A percentile compares a stretch with the other conserved stretches of the same genome.
Evolutionary conservation across 2,797 vertebrate species (phyloP).

Genomic region (Carapus acus): DNA sequence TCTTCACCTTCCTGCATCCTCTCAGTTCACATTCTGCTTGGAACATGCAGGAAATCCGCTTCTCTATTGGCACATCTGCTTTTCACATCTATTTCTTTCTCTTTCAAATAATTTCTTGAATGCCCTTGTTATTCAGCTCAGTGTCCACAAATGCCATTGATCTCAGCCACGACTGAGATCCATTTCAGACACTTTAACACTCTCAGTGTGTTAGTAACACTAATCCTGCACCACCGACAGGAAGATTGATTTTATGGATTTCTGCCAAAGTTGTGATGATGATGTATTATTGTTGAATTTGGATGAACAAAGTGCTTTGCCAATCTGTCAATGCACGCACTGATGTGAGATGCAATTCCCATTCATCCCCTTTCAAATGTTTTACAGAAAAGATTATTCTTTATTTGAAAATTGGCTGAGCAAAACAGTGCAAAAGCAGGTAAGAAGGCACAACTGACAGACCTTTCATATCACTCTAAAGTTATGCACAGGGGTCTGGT

Average conservation of each 20-base stretch:
- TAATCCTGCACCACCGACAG: conserved; percentile 97
- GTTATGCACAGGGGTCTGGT: too few relatives aligned
- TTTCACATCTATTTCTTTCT: conserved; percentile 99
- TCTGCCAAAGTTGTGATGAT: conserved; percentile 99
- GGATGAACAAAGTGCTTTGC: conserved; percentile 99
- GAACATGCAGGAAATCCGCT: conserved; percentile 87
- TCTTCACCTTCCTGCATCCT: conserved; percentile 59
- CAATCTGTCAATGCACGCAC: conserved; percentile 89
- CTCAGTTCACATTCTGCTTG: conserved; percentile 73
- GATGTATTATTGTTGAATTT: conserved; percentile 99
- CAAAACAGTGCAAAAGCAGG: too few relatives aligned
- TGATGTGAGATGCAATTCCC: conserved; percentile 82
- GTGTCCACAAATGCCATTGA: conserved; percentile 99
- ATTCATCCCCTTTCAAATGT: conserved; percentile 36
- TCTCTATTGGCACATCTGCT: conserved; percentile 98
- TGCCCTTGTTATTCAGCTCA: conserved; percentile 99
- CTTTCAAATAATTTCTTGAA: conserved; percentile 82
- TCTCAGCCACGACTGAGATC: conserved; percentile 97
- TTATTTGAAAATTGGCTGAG: too few relatives aligned
- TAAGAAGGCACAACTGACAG: too few relatives aligned
- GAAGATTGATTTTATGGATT: conserved; percentile 99
- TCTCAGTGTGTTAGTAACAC: conserved; percentile 95
- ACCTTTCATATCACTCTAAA: too few relatives aligned
- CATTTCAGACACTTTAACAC: conserved; percentile 95
- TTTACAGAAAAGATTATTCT: conserved; percentile 21